These are phyloP conservation scores for Epizoanthus scotinus DNA, from an alignment of 92 coral and sea anemone species.

Conservation along the genomic window DNA sequence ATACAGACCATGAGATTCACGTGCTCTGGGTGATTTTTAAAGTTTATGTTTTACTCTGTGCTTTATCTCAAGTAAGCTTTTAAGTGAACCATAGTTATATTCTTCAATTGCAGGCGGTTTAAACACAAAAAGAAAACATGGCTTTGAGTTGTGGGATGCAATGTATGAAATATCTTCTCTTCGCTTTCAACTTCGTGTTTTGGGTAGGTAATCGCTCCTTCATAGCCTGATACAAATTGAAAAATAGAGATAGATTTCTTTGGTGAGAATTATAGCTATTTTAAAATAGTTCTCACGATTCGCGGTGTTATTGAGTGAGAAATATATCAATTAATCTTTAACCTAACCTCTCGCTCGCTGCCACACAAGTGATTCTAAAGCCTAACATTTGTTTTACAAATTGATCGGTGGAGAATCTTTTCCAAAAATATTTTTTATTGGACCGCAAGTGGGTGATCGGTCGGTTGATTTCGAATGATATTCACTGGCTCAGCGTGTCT, in stretches of 20 bases:
- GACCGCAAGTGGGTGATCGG: conserved; percentile 10
- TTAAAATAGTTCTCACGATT: background rate
- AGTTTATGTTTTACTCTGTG: conserved; percentile 17
- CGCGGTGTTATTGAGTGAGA: conserved; percentile 3
- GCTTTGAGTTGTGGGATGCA: conserved; percentile 93
- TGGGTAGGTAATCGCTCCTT: conserved; percentile 75
- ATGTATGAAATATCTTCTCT: conserved; percentile 91
- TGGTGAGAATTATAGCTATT: background rate
- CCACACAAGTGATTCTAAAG: conserved; percentile 13
- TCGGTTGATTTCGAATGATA: conserved; percentile 1
- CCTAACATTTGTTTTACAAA: conserved; percentile 36
- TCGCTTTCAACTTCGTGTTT: conserved; percentile 92
- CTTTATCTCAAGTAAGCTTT: background rate
- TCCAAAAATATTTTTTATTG: background rate
- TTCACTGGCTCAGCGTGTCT: background rate
- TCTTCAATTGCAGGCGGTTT: background rate
- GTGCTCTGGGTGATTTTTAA: background rate
- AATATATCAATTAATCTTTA: conserved; percentile 53
- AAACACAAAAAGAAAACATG: conserved; percentile 23
- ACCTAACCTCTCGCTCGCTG: conserved; percentile 9
- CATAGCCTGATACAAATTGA: background rate
- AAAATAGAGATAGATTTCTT: conserved; percentile 3
- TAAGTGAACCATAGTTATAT: background rate
- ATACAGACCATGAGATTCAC: background rate
- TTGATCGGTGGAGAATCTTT: background rate